Evolutionary conservation across 1,140 invertebrate species (phyloP), one percentile per base, ranked within the genome.

Genomic region (Manduca sexta): DNA sequence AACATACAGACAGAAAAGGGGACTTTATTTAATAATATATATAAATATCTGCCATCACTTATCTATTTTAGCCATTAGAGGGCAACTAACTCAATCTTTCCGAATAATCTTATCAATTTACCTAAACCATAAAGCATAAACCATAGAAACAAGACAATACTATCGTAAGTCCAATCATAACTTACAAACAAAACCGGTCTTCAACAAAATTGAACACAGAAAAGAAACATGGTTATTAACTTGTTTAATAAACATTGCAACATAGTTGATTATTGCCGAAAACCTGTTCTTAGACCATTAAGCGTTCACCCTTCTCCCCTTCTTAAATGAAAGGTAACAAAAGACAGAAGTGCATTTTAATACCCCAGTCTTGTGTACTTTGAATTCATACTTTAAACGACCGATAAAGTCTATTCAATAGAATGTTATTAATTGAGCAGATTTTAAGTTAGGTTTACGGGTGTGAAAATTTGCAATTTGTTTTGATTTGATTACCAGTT

Each of bases 191-290:
- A 34, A 71, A 76, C 66, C 50, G 56, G 69, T 71, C 69, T 54
- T n/a, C 53, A 38, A 49, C 59, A 64, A 69, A 51, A 52, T 37
- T 40, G 21, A 49, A 55, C 53, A 65, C 64, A 60, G 55, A 71
- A 72, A 67, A 53, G 58, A 56, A n/a, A 45, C 49, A 57, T 59
- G 62, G 64, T 77, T 76, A 79, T 81, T 81, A 74, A 65, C 71
- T 75, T 79, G 78, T 81, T 79, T 80, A 79, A 82, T 84, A 84
- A 84, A 83, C 69, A 78, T 78, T 65, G 75, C 75, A 79, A 84
- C 80, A 79, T 57, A 75, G 76, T 81, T 74, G 71, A 74, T 81
- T 72, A 71, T 66, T 64, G 38, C 50, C 40, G 5, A 17, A 70
- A 74, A 79, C 80, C 46, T 50, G 78, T 78, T 78, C 55, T 4